Evolutionary conservation across 2,888 invertebrate species (phyloP), one percentile per base, ranked within the genome.

Genomic region (Drosophila engyochracea): DNA sequence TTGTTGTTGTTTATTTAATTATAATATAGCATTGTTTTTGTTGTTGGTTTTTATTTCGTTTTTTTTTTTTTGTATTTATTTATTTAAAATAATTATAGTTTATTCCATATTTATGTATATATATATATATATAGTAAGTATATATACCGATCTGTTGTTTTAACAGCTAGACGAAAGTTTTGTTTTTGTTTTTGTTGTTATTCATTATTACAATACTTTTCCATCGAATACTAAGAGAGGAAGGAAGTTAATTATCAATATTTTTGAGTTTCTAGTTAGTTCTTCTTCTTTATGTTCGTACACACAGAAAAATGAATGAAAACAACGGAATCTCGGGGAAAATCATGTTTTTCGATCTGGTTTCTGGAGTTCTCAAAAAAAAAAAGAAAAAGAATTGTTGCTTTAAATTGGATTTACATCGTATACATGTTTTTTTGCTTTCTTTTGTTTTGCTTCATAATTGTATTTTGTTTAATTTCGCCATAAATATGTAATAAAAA

Each of bases 351-450:
- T 16, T 59, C 10, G 7, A 52, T 28, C 19, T 60, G 25, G 53
- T 68, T 62, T 47, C n/a, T 33, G 19, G 1, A 25, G 54, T 41
- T 55, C 51, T 35, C 28, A 33, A 51, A 70, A 41, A 60, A 47
- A 61, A 30, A 60, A 60, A 70, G 65, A 55, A 60, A 47, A 61
- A 30, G 53, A 70, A 65, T 49, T 52, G 52, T 57, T 37, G 63
- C 72, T 64, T 70, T 79, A 82, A 82, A 83, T 82, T 82, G 70
- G 82, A 82, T 82, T 82, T 82, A 84, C 82, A 82, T 82, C 82
- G 82, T 82, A 82, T 82, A 82, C 82, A 84, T 84, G 67, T 58
- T 83, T 75, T 69, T 55, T 35, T 37, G 37, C 19, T 37, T 44
- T 64, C 47, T 51, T 37, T 67, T 41, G 47, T 55, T 62, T 52